phyloP scores from a whole-genome alignment of 2,888 invertebrate species.

The Heteromurus nitidus region DNA sequence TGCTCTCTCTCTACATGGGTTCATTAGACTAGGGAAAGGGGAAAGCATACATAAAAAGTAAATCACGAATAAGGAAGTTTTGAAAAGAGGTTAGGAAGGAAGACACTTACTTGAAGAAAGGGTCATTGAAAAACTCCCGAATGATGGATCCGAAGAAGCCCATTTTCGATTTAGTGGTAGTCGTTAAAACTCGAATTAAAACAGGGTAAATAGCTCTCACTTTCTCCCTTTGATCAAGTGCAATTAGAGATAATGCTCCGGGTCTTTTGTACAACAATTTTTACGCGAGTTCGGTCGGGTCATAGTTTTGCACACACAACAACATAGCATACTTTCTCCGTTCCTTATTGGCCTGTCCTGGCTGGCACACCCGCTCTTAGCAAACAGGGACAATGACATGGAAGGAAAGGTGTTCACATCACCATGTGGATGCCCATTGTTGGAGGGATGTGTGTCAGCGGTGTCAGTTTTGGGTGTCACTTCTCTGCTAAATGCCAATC shows the following conservation, averaged over 20 bases:
- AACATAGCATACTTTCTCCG: background rate
- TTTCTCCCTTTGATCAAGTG: too few relatives aligned
- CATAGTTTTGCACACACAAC: background rate
- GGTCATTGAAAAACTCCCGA: conserved; percentile 74
- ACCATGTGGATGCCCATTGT: too few relatives aligned
- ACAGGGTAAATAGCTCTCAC: background rate
- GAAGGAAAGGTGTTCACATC: too few relatives aligned
- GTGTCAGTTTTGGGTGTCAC: too few relatives aligned
- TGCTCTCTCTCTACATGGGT: too few relatives aligned
- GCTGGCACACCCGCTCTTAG: too few relatives aligned
- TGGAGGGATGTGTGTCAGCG: too few relatives aligned
- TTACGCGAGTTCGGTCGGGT: background rate
- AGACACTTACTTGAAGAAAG: conserved; percentile 75
- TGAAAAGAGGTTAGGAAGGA: background rate
- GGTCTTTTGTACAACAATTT: background rate
- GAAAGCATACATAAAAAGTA: too few relatives aligned
- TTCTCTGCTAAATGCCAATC: too few relatives aligned
- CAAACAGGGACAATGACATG: too few relatives aligned
- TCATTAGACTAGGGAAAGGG: too few relatives aligned
- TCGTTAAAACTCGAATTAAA: background rate
- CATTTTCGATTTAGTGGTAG: conserved; percentile 68
- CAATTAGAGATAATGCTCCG: background rate
- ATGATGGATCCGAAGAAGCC: conserved; percentile 74
- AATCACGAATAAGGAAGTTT: too few relatives aligned
- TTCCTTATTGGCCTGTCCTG: background rate